A percentile compares a stretch with the other conserved stretches of the same genome.
Conservation (phyloP, 2,888 invertebrate genomes). For the Tricholauxania praeusta region DNA sequence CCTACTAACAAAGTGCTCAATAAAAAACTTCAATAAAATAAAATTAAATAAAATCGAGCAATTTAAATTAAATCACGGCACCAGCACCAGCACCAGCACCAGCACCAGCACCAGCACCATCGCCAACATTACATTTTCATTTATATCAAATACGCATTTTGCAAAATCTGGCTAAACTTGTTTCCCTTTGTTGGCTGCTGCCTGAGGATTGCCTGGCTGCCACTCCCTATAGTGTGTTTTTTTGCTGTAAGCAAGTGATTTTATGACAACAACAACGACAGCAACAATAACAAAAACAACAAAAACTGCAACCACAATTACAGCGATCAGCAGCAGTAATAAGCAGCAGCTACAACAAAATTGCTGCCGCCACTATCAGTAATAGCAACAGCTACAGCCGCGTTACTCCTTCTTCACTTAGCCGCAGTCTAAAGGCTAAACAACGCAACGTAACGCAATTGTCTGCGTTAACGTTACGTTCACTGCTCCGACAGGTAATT, state of each 20-base stretch:
- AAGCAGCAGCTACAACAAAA: conserved; percentile 1
- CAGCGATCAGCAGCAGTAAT: conserved; percentile 1
- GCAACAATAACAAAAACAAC: not conserved
- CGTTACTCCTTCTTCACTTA: not conserved
- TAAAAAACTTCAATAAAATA: too few species aligned
- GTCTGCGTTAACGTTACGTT: not conserved
- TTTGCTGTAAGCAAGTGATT: not conserved
- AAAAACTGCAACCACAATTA: not conserved
- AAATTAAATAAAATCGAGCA: too few species aligned
- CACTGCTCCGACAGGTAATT: conserved; percentile 30
- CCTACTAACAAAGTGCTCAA: too few species aligned
- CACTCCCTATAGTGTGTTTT: conserved; percentile 1
- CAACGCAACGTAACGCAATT: conserved; percentile 22
- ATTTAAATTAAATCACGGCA: not conserved
- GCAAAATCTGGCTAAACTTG: not conserved
- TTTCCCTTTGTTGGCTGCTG: not conserved
- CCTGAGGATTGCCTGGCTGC: not conserved
- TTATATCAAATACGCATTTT: conserved; percentile 5
- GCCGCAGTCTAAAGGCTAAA: not conserved
- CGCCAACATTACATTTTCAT: not conserved
- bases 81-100: too few species aligned
- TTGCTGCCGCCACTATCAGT: not conserved
- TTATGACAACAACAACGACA: not conserved
- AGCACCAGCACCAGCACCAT: not conserved
- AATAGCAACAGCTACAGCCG: not conserved